Evolutionary conservation across 2,113 vertebrate genomes (phyloP).

Genomic region (Albula glossodonta): DNA sequence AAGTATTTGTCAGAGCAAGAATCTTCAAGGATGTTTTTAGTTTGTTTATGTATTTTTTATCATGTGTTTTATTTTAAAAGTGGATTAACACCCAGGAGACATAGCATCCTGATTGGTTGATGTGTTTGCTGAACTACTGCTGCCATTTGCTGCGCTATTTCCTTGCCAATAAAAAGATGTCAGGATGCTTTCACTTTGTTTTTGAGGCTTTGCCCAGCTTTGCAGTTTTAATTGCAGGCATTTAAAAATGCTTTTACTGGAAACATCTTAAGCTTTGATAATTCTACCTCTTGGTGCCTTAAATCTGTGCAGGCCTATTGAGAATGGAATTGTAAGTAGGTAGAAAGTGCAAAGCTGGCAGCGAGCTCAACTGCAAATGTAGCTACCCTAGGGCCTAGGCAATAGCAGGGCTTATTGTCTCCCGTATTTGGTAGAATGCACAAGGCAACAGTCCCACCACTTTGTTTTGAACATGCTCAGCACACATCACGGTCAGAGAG

Average conservation of each 20-base stretch:
- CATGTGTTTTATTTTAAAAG: neutral
- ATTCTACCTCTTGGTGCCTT: no score
- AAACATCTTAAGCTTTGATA: no score
- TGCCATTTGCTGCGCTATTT: neutral
- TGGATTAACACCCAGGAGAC: no score
- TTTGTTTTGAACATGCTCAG: neutral
- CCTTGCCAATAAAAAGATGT: conserved; percentile 1
- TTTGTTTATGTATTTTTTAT: neutral
- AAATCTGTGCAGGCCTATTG: no score
- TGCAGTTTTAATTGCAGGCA: no score
- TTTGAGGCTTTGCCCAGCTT: neutral
- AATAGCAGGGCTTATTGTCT: no score
- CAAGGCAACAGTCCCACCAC: neutral
- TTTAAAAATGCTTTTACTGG: no score
- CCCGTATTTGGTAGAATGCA: no score
- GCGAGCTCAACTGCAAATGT: no score
- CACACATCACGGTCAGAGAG: neutral
- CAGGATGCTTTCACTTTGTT: neutral
- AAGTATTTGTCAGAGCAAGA: neutral
- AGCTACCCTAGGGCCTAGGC: no score
- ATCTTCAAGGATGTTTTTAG: neutral
- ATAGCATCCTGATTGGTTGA: neutral
- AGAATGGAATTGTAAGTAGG: no score
- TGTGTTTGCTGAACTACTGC: neutral
- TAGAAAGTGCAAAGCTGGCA: no score